These are phyloP conservation scores for Heliconius ethilla DNA, from an alignment of 2,888 invertebrate species.

Conservation along the genomic window DNA sequence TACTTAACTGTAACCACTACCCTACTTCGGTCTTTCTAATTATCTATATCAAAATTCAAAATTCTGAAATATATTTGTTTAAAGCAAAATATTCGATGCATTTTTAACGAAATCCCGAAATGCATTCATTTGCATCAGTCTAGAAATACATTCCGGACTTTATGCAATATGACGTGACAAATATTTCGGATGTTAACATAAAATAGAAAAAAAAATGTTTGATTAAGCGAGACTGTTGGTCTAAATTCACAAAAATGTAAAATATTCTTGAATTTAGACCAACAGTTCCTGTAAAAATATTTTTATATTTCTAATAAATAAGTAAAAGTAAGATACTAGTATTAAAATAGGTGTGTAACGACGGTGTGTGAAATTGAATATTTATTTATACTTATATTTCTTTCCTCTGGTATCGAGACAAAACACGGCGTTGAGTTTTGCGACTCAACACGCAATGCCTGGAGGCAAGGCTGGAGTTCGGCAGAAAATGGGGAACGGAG, in stretches of 20 bases:
- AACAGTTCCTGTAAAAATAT: neutral
- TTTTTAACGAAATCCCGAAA: slow-evolving; percentile 2
- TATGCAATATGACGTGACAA: neutral
- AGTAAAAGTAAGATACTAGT: no score
- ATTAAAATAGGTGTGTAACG: no score
- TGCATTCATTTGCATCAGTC: neutral
- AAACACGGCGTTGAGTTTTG: no score
- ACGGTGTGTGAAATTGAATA: no score
- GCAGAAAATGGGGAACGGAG: no score
- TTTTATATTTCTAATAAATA: no score
- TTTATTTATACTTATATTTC: no score
- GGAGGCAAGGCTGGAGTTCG: no score
- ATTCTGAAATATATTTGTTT: neutral
- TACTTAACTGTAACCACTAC: neutral
- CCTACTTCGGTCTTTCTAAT: neutral
- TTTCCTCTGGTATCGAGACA: no score
- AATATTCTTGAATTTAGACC: no score
- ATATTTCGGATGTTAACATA: neutral
- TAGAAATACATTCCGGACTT: neutral
- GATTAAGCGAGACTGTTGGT: neutral
- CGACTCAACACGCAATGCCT: neutral
- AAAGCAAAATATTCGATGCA: slow-evolving; percentile 17
- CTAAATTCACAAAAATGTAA: neutral
- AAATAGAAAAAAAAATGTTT: neutral
- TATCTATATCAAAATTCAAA: neutral